Evolutionary conservation across 2,888 invertebrate genomes (phyloP).

Genomic region (Dryococelus australis): DNA sequence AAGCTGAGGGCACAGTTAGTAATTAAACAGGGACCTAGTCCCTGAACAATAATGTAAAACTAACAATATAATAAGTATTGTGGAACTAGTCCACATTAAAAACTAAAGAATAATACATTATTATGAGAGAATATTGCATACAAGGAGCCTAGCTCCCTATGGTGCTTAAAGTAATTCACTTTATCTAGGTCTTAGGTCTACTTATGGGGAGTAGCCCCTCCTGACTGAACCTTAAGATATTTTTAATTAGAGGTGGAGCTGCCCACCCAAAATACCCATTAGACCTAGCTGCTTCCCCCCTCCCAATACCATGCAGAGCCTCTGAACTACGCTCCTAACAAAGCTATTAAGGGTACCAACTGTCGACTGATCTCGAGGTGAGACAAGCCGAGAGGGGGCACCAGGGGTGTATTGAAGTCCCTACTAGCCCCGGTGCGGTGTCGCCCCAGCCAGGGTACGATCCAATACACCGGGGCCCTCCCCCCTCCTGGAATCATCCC

Average conservation of each 20-base stretch:
- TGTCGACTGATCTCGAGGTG: not conserved
- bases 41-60: no score
- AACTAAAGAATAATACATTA: not conserved
- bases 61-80: no score
- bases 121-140: not conserved
- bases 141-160: not conserved
- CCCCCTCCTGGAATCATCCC: not conserved
- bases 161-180: not conserved
- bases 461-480: not conserved
- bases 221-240: not conserved
- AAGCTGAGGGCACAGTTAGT: not conserved
- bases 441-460: not conserved
- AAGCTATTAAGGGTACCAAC: not conserved
- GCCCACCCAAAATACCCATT: not conserved
- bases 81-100: no score
- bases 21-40: not conserved
- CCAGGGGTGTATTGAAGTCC: not conserved
- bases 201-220: conserved; percentile 3
- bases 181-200: not conserved
- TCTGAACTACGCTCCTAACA: not conserved
- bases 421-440: not conserved
- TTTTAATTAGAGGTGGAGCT: not conserved
- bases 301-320: not conserved
- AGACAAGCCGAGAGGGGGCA: not conserved
- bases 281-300: not conserved